Base-by-base conservation (phyloP, 2,113 vertebrate genomes). In the Nansenia antarctica region DNA sequence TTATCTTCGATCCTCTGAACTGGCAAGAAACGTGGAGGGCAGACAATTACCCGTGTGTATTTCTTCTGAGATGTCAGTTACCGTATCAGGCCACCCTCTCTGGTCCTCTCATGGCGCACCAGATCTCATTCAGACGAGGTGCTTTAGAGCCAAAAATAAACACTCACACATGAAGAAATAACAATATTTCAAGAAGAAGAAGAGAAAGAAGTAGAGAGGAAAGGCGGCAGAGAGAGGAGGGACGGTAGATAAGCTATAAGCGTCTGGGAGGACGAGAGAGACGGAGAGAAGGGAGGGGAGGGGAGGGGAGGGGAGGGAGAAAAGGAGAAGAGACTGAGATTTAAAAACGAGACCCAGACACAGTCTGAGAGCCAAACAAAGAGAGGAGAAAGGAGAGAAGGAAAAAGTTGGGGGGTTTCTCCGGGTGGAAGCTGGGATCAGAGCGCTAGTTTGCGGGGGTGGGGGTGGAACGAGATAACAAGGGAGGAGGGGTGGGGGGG, bases 31-130 rank as follows among this genome's bases (percentile, higher is more conserved):
- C n/a, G n/a, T 20, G 45, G n/a, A 2, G n/a, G 20, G 45, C n/a
- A 49, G 45, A 8, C n/a, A 49, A 49, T 49, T 49, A 49, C 45
- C 45, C 45, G 20, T 49, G 15, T 2, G 6, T 49, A 49, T 49
- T 49, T 49, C n/a, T 49, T 49, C 14, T 20, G 45, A 49, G 45
- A 49, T n/a, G 45, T 22, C n/a, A 8, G 18, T n/a, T n/a, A 2
- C n/a, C 20, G 7, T 20, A 49, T 15, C 45, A 2, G 45, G n/a
- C 60, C 34, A 35, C 22, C 83, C 82, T 77, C 82, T 77, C 37
- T 67, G 85, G 77, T 68, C 71, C 73, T 62, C 71, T 74, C 76
- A 67, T 78, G 72, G 45, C 70, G 60, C 63, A n/a, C 63, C 74
- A 77, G 85, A 82, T 78, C 60, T 30, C 62, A 76, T 64, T 58